Evolutionary conservation across 2,797 vertebrate genomes (phyloP).

Genomic region (Sitta carolinensis): DNA sequence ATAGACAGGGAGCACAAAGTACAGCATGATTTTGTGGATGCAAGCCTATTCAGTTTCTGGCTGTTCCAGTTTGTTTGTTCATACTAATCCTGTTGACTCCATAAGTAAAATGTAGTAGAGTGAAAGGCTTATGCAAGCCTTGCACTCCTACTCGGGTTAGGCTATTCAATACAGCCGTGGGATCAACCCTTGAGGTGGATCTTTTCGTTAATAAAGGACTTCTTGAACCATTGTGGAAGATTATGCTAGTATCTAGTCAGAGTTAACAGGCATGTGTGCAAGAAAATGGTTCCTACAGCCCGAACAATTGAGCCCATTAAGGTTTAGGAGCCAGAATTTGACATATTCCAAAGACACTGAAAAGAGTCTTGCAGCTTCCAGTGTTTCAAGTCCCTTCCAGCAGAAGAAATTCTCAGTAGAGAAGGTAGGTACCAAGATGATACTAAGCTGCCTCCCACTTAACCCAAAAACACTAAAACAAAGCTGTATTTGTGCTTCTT

Average conservation of each 20-base stretch:
- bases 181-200: neutral
- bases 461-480: too few species aligned
- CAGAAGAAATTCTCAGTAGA: neutral
- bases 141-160: neutral
- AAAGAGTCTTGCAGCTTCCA: neutral
- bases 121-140: neutral
- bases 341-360: neutral
- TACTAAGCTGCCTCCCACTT: neutral
- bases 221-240: neutral
- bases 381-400: neutral
- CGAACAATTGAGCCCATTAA: neutral
- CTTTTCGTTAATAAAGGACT: neutral
- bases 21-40: neutral
- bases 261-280: neutral
- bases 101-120: neutral
- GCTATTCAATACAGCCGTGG: neutral
- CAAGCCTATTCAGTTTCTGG: fast-evolving
- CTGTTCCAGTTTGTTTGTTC: neutral
- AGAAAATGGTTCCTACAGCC: neutral
- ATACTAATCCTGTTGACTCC: neutral
- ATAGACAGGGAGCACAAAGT: neutral
- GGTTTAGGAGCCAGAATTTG: neutral
- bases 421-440: neutral
- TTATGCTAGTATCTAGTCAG: neutral
- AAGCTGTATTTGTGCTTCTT: neutral